Percentiles rank a stretch among this genome's conserved stretches.
Evolutionary conservation across 1,140 invertebrate genomes (phyloP).

Genomic region (Drosophila guanche): DNA sequence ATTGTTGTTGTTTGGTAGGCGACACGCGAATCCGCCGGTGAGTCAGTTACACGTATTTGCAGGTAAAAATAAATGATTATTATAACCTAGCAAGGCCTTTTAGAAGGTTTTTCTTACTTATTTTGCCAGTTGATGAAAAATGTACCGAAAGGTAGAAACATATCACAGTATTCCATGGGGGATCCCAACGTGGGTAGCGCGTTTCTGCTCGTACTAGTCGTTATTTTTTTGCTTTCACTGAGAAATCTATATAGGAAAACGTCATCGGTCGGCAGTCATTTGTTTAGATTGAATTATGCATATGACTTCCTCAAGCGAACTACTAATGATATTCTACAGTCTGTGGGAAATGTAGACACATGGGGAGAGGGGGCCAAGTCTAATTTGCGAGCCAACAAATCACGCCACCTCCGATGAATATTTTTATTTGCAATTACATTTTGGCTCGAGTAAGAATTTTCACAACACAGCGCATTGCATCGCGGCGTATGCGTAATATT

Average conservation of each 20-base stretch:
- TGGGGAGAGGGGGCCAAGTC: constrained; percentile 22
- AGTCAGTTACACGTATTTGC: constrained; percentile 20
- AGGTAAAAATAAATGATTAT: constrained; percentile 30
- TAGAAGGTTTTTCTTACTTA: no score
- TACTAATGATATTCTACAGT: constrained; percentile 24
- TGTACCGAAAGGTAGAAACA: no score
- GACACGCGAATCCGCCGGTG: constrained; percentile 7
- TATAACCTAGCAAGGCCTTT: no score
- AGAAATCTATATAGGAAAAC: constrained; percentile 3
- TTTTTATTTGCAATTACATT: constrained; percentile 29
- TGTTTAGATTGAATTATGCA: background rate
- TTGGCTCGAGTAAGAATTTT: constrained; percentile 1
- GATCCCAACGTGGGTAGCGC: no score
- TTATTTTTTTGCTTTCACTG: no score
- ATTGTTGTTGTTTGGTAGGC: constrained; percentile 11
- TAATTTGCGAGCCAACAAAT: constrained; percentile 61
- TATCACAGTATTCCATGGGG: no score
- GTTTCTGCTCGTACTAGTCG: no score
- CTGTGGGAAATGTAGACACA: background rate
- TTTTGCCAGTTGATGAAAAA: no score
- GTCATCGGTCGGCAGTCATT: constrained; percentile 16
- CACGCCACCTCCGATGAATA: constrained; percentile 46
- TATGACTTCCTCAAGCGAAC: background rate
- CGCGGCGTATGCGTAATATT: constrained; percentile 65
- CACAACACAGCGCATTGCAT: background rate